phyloP scores from a whole-genome alignment of 2,113 vertebrate species.

The Ptilorrhoa leucosticta region DNA sequence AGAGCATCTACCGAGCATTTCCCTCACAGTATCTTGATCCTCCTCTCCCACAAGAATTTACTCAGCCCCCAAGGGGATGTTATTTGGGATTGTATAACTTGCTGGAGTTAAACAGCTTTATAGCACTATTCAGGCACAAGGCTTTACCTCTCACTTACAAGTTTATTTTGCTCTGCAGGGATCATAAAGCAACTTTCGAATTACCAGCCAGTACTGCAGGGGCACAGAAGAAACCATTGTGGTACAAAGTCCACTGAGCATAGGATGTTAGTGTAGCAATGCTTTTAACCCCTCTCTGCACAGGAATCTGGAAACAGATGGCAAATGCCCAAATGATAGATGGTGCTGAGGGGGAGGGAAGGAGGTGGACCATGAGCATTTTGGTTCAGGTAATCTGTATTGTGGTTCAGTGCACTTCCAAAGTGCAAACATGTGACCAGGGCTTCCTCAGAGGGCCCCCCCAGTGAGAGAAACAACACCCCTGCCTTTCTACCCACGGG shows the following conservation, averaged over 20 bases:
- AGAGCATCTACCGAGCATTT: background rate
- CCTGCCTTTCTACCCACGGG: background rate
- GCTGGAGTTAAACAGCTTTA: slow-evolving; percentile 34
- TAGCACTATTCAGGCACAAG: slow-evolving; percentile 30
- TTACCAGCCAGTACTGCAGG: background rate
- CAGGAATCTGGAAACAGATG: background rate
- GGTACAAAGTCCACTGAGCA: background rate
- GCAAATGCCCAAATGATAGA: background rate
- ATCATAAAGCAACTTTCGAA: slow-evolving; percentile 52
- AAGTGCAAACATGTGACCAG: background rate
- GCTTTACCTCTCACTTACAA: slow-evolving; percentile 23
- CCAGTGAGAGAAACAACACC: background rate
- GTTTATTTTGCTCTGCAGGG: slow-evolving; percentile 50
- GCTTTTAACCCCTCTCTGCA: background rate
- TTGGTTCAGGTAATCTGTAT: background rate
- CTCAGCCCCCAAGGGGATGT: background rate
- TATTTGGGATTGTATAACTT: slow-evolving; percentile 10
- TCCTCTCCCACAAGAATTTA: slow-evolving; percentile 28
- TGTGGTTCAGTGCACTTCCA: background rate
- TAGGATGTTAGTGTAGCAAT: background rate
- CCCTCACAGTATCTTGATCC: background rate
- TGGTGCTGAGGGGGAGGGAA: background rate
- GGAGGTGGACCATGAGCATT: background rate
- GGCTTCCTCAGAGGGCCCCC: background rate
- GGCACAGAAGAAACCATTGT: slow-evolving; percentile 7